Percentiles rank a stretch among this genome's conserved stretches.
Evolutionary conservation across 2,797 vertebrate species (phyloP).

Genomic region (Lacerta bilineata): DNA sequence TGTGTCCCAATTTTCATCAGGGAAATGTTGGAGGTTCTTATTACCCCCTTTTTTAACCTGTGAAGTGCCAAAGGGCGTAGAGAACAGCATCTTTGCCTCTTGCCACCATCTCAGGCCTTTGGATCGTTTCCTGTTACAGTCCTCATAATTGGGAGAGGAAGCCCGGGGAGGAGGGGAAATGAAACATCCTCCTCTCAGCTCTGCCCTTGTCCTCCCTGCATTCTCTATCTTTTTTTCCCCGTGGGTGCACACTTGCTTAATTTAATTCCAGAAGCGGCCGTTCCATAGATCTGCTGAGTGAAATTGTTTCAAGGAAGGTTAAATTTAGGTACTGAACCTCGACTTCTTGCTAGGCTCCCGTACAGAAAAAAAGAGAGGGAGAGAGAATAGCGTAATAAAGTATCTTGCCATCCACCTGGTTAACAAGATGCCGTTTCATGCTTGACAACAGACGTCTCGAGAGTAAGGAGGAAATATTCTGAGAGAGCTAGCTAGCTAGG

Average conservation of each 20-base stretch:
- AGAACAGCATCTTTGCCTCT: not conserved
- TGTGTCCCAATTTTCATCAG: too few relatives aligned
- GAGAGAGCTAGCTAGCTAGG: not conserved
- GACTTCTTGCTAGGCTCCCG: not conserved
- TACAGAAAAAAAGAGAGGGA: not conserved
- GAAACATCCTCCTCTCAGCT: not conserved
- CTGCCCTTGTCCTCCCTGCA: not conserved
- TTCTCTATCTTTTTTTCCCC: accelerated
- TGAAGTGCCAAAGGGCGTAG: not conserved
- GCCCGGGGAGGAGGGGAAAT: not conserved
- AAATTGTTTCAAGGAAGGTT: conserved; percentile 35
- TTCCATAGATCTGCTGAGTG: not conserved
- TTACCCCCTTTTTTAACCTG: not conserved
- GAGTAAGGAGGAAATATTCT: conserved; percentile 9
- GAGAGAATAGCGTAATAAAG: not conserved
- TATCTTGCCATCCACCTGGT: not conserved
- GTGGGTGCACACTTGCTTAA: not conserved
- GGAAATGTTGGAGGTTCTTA: too few relatives aligned
- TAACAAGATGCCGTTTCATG: conserved; percentile 14
- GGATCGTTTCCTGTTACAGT: not conserved
- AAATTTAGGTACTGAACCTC: conserved; percentile 11
- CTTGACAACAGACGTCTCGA: not conserved
- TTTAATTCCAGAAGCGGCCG: conserved; percentile 31
- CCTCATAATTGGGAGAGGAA: not conserved
- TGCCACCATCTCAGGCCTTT: not conserved